These are phyloP conservation scores for Glaucopsyche alexis DNA, from an alignment of 2,888 invertebrate genomes.

Conservation along the genomic window DNA sequence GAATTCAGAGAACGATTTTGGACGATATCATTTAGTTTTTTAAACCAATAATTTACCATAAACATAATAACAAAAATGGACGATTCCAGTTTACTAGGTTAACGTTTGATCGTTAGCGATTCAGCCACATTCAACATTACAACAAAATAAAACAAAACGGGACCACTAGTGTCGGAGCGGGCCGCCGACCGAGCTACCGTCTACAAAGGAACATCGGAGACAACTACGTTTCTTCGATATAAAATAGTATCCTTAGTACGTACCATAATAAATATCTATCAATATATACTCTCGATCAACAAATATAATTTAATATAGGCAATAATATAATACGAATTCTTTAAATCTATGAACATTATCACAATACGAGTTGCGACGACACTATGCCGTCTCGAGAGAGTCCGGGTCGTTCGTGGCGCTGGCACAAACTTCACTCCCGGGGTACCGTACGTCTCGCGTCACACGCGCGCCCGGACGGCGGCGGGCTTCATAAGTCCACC, in stretches of 20 bases:
- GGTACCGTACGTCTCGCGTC: slow-evolving; percentile 49
- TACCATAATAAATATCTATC: slow-evolving; percentile 71
- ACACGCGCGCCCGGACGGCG: slow-evolving; percentile 28
- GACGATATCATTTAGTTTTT: not conserved
- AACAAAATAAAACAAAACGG: slow-evolving; percentile 20
- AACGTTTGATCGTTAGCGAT: slow-evolving; percentile 13
- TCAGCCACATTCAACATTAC: not conserved
- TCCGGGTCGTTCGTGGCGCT: slow-evolving; percentile 52
- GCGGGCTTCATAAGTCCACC: slow-evolving; percentile 81
- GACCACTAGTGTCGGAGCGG: slow-evolving; percentile 16
- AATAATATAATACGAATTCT: slow-evolving; percentile 64
- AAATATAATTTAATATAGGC: slow-evolving; percentile 72
- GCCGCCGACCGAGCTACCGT: slow-evolving; percentile 45
- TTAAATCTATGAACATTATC: slow-evolving; percentile 68
- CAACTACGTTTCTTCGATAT: slow-evolving; percentile 55
- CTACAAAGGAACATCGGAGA: slow-evolving; percentile 54
- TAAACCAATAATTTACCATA: slow-evolving; percentile 8
- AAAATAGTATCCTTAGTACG: slow-evolving; percentile 60
- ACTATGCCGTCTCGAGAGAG: slow-evolving; percentile 58
- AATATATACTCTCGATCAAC: slow-evolving; percentile 73
- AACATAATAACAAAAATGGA: slow-evolving; percentile 22
- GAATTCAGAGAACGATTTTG: slow-evolving; percentile 26
- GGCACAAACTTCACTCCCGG: slow-evolving; percentile 50
- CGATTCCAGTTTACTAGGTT: slow-evolving; percentile 20
- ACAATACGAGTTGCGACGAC: slow-evolving; percentile 65